A percentile compares a stretch with the other conserved stretches of the same genome.
These are phyloP conservation scores for Ornithoptera alexandrae DNA, from an alignment of 2,888 invertebrate species.

Conservation along the genomic window DNA sequence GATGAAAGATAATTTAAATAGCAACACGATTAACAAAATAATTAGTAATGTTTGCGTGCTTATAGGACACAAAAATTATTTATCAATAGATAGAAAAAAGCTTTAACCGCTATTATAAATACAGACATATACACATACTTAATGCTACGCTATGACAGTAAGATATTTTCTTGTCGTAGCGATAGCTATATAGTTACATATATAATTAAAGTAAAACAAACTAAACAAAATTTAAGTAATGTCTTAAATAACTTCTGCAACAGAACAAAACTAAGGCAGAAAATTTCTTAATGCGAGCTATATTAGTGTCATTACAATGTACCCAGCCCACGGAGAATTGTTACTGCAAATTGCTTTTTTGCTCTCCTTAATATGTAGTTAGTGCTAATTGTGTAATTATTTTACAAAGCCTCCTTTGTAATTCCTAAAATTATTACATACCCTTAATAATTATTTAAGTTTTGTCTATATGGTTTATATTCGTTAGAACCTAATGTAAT, in stretches of 20 bases:
- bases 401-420: slow-evolving; percentile 8
- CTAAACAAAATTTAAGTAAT: neutral
- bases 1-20: too few relatives aligned
- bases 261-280: slow-evolving; percentile 15
- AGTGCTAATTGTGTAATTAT: slow-evolving; percentile 24
- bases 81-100: too few relatives aligned
- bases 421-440: neutral
- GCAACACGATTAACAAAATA: too few relatives aligned
- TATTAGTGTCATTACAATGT: slow-evolving; percentile 27
- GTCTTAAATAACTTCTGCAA: neutral
- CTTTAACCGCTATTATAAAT: too few relatives aligned
- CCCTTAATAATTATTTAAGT: neutral
- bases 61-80: too few relatives aligned
- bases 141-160: too few relatives aligned
- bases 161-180: too few relatives aligned
- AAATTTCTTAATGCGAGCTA: slow-evolving; percentile 18
- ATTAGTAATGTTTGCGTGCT: too few relatives aligned
- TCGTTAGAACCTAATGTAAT: too few relatives aligned
- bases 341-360: slow-evolving; percentile 30
- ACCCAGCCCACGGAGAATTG: slow-evolving; percentile 11
- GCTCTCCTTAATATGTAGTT: slow-evolving; percentile 25
- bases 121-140: too few relatives aligned
- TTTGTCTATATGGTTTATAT: neutral
- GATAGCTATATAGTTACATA: too few relatives aligned
- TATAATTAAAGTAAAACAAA: too few relatives aligned